Conservation (phyloP, 64 coral and sea anemone species). For the Stichodactyla helianthus region DNA sequence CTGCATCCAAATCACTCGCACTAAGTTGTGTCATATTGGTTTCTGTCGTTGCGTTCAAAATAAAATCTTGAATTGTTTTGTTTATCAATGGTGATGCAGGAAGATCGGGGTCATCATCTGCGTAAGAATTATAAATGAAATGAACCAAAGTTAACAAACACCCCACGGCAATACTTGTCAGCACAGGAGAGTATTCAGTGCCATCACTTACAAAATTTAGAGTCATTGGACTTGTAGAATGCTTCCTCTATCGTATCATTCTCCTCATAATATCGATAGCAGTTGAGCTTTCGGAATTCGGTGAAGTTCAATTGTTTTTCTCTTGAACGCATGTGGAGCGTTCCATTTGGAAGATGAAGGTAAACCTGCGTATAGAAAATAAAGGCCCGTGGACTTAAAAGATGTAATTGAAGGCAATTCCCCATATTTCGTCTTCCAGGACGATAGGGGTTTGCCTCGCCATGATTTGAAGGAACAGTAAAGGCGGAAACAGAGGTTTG, state of each 20-base stretch:
- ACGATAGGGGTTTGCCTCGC: too few relatives aligned
- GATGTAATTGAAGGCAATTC: too few relatives aligned
- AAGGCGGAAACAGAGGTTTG: too few relatives aligned
- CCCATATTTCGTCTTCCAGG: too few relatives aligned
- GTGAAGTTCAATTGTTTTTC: conserved; percentile 43
- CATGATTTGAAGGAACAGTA: too few relatives aligned
- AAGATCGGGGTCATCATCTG: background rate
- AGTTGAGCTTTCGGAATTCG: conserved; percentile 28
- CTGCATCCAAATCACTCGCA: background rate
- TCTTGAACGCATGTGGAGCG: conserved; percentile 37
- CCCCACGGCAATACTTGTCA: background rate
- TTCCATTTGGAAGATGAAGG: conserved; percentile 41
- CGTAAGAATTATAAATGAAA: background rate
- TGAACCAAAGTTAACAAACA: background rate
- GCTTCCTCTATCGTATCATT: conserved; percentile 34
- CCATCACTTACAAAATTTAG: conserved; percentile 39
- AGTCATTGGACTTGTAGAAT: conserved; percentile 28
- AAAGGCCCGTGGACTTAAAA: background rate
- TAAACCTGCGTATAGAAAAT: conserved; percentile 8
- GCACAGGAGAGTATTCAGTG: too few relatives aligned
- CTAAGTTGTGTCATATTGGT: background rate
- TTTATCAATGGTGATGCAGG: background rate
- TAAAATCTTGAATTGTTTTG: background rate
- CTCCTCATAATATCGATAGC: conserved; percentile 45
- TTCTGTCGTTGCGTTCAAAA: background rate